Conservation (phyloP, 1,140 invertebrate species). For the Drosophila santomea region DNA sequence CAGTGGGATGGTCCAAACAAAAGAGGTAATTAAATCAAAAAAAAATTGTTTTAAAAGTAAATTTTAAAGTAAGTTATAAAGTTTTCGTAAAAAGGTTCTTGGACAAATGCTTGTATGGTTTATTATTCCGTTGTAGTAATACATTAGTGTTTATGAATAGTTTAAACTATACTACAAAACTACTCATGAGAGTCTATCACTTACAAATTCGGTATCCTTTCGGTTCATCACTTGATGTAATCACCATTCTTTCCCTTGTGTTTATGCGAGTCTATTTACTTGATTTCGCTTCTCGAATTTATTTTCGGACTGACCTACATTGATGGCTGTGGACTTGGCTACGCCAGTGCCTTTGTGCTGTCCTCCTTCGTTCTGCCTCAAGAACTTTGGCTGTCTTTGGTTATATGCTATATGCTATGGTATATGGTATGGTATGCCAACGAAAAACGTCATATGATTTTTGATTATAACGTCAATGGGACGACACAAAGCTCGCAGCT, state of each 20-base stretch:
- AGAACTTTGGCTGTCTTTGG: slow-evolving; percentile 36
- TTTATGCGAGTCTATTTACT: slow-evolving; percentile 51
- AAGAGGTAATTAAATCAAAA: not conserved
- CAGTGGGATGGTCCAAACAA: not conserved
- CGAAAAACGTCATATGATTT: slow-evolving; percentile 66
- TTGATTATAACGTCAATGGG: slow-evolving; percentile 71
- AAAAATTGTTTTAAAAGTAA: not conserved
- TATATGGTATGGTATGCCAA: slow-evolving; percentile 1
- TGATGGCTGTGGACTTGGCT: slow-evolving; percentile 35
- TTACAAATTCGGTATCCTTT: not conserved
- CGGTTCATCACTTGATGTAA: slow-evolving; percentile 1
- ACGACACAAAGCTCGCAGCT: slow-evolving; percentile 48
- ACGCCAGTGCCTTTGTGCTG: slow-evolving; percentile 21
- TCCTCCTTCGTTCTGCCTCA: slow-evolving; percentile 19
- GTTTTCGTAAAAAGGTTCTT: too few relatives aligned
- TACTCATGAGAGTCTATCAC: not conserved
- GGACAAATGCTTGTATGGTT: too few relatives aligned
- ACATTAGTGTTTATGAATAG: too few relatives aligned
- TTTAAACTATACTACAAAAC: too few relatives aligned
- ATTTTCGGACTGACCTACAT: slow-evolving; percentile 79
- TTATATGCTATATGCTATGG: slow-evolving; percentile 1
- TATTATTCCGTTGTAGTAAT: too few relatives aligned
- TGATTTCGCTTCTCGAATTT: slow-evolving; percentile 57
- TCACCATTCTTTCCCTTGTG: slow-evolving; percentile 11
- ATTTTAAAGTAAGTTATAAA: too few relatives aligned